Conservation (phyloP, 2,113 vertebrate genomes). For the Leptodactylus fuscus region DNA sequence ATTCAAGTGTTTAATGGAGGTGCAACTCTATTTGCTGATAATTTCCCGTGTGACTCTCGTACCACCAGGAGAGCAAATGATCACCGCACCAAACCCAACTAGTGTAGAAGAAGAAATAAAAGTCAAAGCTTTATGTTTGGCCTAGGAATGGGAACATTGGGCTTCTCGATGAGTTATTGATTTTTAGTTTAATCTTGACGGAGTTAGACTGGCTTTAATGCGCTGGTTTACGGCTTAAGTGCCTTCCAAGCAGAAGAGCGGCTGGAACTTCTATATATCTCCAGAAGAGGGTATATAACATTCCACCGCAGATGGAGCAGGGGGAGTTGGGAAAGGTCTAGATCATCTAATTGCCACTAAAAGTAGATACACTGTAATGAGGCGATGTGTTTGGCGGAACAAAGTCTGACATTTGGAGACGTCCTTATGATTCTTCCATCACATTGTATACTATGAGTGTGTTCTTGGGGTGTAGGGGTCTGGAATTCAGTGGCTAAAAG, state of each 20-base stretch:
- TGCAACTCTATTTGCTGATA: background rate
- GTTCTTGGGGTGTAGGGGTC: no score
- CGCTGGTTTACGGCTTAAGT: background rate
- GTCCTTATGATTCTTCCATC: no score
- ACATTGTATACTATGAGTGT: no score
- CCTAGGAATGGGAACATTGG: background rate
- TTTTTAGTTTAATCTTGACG: background rate
- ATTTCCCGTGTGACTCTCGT: no score
- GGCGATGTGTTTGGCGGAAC: no score
- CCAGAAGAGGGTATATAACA: background rate
- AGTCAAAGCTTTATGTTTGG: background rate
- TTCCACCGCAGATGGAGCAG: background rate
- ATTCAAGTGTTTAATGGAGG: background rate
- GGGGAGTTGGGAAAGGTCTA: background rate
- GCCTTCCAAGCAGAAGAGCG: background rate
- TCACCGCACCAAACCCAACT: background rate
- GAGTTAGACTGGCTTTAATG: background rate
- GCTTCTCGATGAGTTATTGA: background rate
- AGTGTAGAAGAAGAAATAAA: background rate
- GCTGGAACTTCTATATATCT: background rate
- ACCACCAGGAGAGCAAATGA: background rate
- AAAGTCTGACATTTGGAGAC: background rate
- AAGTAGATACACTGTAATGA: background rate
- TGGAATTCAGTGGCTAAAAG: no score
- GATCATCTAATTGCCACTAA: background rate